Evolutionary conservation across 1,140 invertebrate genomes (phyloP), one percentile per base, ranked within the genome.

Genomic region (Alviniconcha marisindica): DNA sequence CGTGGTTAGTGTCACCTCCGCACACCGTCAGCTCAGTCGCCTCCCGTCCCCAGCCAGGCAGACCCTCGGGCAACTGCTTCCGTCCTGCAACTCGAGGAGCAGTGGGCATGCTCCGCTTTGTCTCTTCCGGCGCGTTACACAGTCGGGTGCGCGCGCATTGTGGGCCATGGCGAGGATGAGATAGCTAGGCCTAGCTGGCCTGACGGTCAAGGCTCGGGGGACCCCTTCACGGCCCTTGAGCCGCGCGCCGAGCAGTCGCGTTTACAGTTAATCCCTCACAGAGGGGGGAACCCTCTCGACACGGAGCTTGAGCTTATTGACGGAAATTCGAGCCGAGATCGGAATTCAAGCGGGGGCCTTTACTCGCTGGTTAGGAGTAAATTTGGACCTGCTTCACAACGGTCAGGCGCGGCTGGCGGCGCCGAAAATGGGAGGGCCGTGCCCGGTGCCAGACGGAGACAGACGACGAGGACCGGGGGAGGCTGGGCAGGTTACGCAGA

Each of bases 271-370:
- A 71, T 71, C 69, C 69, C 1, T 5, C 2, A 21, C 24, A 40
- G 7, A 48, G 44, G 44, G 44, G 44, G 44, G 7, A 18, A 48
- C 18, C 7, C 44, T 48, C 5, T 5, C 18, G 31, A 71, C 36
- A 40, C 69, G 36, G 69, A 18, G n/a, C 69, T 24, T 21, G 38
- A 36, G 36, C 24, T 3, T 40, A 33, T 38, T 71, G 69, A 71
- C 69, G 36, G 69, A 71, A 71, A 71, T 71, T 33, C 69, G 69
- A 71, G 69, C 69, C 38, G 69, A 71, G 69, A 38, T 38, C 33
- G 69, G 69, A 71, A 42, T 71, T 71, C 69, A 36, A 33, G 24
- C 36, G 4, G 5, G 36, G 69, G 33, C 69, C 69, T 18, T 71
- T 31, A 71, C 40, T 42, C 38, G 36, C 69, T 7, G 7, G 69